These are phyloP conservation scores for Zaprionus camerounensis DNA, from an alignment of 1,140 invertebrate species.

Conservation along the genomic window DNA sequence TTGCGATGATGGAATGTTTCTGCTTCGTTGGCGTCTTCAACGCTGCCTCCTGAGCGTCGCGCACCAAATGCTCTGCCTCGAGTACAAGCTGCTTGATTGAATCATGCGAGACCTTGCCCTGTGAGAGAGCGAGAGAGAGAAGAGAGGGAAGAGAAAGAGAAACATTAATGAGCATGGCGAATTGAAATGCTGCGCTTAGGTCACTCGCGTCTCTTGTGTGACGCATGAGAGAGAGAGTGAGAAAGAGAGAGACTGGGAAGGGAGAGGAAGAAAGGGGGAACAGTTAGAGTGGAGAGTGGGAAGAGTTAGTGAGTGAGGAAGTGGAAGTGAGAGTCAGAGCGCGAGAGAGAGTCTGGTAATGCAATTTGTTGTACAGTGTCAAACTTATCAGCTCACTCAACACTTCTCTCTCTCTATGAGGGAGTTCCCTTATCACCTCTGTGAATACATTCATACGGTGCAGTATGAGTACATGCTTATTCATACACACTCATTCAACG, in stretches of 20 bases:
- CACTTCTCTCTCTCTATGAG: background rate
- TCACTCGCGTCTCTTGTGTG: constrained; percentile 25
- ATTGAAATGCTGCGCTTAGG: constrained; percentile 40
- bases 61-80: constrained; percentile 84
- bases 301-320: background rate
- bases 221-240: constrained; percentile 18
- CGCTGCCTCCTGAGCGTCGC: constrained; percentile 76
- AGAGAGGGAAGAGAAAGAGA: constrained; percentile 23
- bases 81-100: constrained; percentile 84
- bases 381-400: background rate
- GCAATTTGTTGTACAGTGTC: background rate
- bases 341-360: background rate
- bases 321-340: background rate
- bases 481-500: constrained; percentile 12
- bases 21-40: constrained; percentile 83
- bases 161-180: constrained; percentile 69
- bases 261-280: constrained; percentile 1
- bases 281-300: background rate
- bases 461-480: background rate
- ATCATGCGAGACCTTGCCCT: constrained; percentile 84
- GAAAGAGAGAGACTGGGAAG: no score
- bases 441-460: background rate
- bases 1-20: constrained; percentile 82
- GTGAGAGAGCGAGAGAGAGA: constrained; percentile 21
- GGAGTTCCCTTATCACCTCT: background rate